Evolutionary conservation across 2,888 invertebrate genomes (phyloP).

Genomic region (Anthrax anthrax): DNA sequence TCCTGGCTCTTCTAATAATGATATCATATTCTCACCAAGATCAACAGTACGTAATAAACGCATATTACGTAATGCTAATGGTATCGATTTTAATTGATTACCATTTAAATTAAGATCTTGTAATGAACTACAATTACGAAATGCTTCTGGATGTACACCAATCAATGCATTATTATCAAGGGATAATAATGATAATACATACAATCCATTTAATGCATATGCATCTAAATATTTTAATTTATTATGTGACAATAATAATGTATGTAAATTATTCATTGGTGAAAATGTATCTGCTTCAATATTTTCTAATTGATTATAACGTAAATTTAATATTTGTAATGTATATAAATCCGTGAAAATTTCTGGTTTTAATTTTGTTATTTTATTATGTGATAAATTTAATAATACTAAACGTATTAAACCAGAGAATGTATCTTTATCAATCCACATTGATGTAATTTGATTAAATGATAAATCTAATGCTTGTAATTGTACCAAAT

Average conservation of each 20-base stretch:
- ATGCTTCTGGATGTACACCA: slow-evolving; percentile 74
- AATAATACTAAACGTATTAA: slow-evolving; percentile 75
- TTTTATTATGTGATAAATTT: slow-evolving; percentile 72
- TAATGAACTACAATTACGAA: slow-evolving; percentile 78
- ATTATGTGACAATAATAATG: slow-evolving; percentile 73
- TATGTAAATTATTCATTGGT: slow-evolving; percentile 84
- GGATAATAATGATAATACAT: slow-evolving; percentile 70
- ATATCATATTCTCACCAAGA: slow-evolving; percentile 81
- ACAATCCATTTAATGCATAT: slow-evolving; percentile 74
- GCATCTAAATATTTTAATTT: slow-evolving; percentile 72
- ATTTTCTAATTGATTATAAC: slow-evolving; percentile 68
- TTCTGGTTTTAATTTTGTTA: slow-evolving; percentile 65
- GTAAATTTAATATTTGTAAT: slow-evolving; percentile 70
- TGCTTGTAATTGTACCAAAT: slow-evolving; percentile 64
- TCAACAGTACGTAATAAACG: slow-evolving; percentile 74
- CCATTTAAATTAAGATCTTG: slow-evolving; percentile 83
- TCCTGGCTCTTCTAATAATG: slow-evolving; percentile 62
- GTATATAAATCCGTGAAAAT: slow-evolving; percentile 77
- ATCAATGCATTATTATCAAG: slow-evolving; percentile 75
- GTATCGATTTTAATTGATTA: slow-evolving; percentile 67
- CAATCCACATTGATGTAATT: slow-evolving; percentile 75
- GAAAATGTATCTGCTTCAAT: slow-evolving; percentile 80
- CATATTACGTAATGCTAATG: slow-evolving; percentile 71
- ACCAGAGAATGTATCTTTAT: slow-evolving; percentile 71
- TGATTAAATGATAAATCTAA: slow-evolving; percentile 77